Evolutionary conservation across 2,113 vertebrate species (phyloP).

Genomic region (Oxygymnocypris stewartii): DNA sequence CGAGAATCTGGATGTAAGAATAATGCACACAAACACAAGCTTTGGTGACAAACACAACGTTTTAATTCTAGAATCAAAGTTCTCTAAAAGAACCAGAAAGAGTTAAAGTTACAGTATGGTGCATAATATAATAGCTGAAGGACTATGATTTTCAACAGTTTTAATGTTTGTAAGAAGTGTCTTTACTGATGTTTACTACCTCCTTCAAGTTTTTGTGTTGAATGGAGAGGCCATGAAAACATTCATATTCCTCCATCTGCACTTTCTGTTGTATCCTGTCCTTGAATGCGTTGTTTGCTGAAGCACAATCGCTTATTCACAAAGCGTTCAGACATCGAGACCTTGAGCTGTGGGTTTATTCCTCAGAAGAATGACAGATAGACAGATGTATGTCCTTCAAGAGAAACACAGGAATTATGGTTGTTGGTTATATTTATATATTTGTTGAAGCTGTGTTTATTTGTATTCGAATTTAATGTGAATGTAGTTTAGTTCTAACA

Average conservation of each 20-base stretch:
- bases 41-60: neutral
- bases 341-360: neutral
- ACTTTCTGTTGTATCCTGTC: neutral
- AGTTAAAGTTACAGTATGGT: neutral
- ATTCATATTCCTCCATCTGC: neutral
- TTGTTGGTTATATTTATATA: neutral
- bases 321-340: neutral
- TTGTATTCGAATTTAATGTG: neutral
- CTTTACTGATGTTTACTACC: too few relatives aligned
- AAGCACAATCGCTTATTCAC: neutral
- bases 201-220: too few relatives aligned
- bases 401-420: neutral
- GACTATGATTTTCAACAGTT: neutral
- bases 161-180: neutral
- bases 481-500: neutral
- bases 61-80: neutral
- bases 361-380: neutral
- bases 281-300: neutral
- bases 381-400: neutral
- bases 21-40: neutral
- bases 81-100: neutral
- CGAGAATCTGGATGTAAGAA: constrained; percentile 87
- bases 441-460: neutral
- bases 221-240: neutral
- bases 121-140: neutral